phyloP scores from a whole-genome alignment of 2,113 vertebrate genomes.

The Tachuris rubrigastra region DNA sequence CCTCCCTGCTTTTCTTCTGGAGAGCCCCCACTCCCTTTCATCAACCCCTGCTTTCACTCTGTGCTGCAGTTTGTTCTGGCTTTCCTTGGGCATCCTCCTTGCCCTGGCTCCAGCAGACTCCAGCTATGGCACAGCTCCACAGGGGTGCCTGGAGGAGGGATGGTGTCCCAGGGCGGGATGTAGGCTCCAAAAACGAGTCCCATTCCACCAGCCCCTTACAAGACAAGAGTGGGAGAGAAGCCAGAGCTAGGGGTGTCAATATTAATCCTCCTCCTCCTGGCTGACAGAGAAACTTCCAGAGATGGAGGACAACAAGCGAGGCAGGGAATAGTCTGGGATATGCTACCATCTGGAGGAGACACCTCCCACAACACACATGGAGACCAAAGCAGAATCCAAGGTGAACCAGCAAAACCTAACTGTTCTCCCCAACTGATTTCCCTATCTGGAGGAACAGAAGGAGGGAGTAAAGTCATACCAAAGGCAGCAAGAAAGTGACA shows the following conservation, averaged over 20 bases:
- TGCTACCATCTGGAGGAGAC: not conserved
- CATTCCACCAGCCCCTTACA: not conserved
- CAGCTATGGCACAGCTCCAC: not conserved
- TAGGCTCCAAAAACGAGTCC: not conserved
- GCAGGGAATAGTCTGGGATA: too few species aligned
- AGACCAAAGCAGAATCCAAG: not conserved
- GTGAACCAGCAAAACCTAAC: not conserved
- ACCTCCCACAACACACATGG: not conserved
- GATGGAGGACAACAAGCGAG: not conserved
- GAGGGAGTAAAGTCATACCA: not conserved
- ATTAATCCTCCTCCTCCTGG: accelerated
- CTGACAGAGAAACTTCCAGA: not conserved
- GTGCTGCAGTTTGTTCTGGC: not conserved
- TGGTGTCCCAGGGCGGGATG: accelerated
- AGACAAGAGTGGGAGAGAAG: not conserved
- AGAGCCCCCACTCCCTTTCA: not conserved
- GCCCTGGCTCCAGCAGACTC: not conserved
- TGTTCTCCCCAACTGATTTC: accelerated
- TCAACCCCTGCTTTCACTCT: not conserved
- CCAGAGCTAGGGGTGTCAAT: not conserved
- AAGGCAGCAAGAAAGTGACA: not conserved
- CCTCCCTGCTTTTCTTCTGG: not conserved
- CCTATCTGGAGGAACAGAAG: not conserved
- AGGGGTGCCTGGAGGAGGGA: not conserved
- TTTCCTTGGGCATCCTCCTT: not conserved